These are phyloP conservation scores for Oreochromis tanganicae DNA, from an alignment of 2,113 vertebrate genomes.

Conservation along the genomic window DNA sequence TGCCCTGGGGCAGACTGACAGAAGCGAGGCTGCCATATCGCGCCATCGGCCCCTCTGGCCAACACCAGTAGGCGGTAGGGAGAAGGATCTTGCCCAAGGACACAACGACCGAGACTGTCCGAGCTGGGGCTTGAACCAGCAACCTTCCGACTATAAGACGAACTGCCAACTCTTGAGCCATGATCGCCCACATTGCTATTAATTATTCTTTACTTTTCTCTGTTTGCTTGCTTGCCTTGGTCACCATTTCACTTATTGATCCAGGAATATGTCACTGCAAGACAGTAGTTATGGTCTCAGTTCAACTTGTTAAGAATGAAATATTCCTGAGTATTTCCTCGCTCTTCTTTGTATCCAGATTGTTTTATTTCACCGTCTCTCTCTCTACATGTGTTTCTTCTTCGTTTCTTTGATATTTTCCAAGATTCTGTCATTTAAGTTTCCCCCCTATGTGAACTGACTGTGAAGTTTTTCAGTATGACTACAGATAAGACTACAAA, in stretches of 20 bases:
- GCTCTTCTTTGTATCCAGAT: background rate
- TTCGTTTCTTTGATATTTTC: background rate
- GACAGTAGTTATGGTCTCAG: background rate
- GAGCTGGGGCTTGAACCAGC: no score
- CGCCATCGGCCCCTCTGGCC: no score
- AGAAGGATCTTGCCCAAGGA: no score
- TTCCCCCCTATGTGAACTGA: background rate
- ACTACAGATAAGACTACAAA: background rate
- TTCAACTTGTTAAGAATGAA: constrained; percentile 3
- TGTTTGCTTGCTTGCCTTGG: background rate
- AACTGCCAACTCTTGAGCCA: no score
- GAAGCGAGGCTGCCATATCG: no score
- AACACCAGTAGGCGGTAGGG: no score
- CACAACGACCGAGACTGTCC: no score
- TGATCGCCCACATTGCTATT: no score
- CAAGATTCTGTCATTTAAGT: background rate
- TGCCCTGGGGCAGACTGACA: no score
- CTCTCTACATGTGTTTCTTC: background rate
- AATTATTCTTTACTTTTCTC: background rate
- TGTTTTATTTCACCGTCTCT: background rate
- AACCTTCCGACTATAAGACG: no score
- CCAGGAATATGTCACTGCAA: background rate
- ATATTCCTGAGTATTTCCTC: background rate
- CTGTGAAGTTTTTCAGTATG: background rate
- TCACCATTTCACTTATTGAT: background rate